Evolutionary conservation across 1,140 invertebrate species (phyloP).

Genomic region (Pissodes strobi): DNA sequence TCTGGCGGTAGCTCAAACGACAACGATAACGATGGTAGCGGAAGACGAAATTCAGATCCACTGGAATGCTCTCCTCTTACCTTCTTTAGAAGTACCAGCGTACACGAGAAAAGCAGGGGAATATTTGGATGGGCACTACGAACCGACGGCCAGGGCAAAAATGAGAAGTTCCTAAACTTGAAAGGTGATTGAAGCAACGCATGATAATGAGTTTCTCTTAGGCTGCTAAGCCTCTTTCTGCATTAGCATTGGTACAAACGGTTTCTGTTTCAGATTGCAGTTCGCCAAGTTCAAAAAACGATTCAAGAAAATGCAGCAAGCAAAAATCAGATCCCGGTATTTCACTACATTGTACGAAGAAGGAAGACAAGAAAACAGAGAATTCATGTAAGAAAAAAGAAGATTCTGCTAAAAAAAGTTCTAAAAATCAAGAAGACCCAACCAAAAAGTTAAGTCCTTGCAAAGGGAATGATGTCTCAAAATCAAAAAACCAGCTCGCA

Average conservation of each 20-base stretch:
- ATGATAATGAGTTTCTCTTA: too few relatives aligned
- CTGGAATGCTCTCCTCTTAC: not conserved
- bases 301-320: too few relatives aligned
- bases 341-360: conserved; percentile 1
- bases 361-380: conserved; percentile 7
- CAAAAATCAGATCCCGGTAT: too few relatives aligned
- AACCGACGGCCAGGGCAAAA: not conserved
- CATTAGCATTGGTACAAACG: too few relatives aligned
- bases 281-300: too few relatives aligned
- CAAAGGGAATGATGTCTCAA: not conserved
- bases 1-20: not conserved
- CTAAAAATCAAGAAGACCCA: conserved; percentile 9
- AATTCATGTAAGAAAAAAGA: conserved; percentile 19
- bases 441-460: conserved; percentile 21
- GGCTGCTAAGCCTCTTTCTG: too few relatives aligned
- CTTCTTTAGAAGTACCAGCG: not conserved
- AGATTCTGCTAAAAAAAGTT: conserved; percentile 23
- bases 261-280: too few relatives aligned
- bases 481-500: not conserved
- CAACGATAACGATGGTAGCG: not conserved
- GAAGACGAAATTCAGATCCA: not conserved
- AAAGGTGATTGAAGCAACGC: too few relatives aligned
- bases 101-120: not conserved
- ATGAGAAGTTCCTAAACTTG: not conserved
- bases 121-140: not conserved